These are phyloP conservation scores for Lepidocyrtinus sp. DNA, from an alignment of 2,888 invertebrate genomes.

Conservation along the genomic window DNA sequence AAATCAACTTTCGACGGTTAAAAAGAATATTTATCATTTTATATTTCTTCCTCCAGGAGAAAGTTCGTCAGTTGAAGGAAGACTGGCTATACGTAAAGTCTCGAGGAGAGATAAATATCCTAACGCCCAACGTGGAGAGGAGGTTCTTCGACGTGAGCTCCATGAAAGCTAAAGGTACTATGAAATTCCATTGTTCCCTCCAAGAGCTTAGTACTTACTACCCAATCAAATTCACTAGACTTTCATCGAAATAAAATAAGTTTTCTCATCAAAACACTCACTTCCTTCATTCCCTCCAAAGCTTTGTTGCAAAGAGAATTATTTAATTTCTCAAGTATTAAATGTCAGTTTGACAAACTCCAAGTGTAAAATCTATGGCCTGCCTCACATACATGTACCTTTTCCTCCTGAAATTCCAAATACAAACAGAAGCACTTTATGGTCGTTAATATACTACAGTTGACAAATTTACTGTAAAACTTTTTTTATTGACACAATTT, in stretches of 20 bases:
- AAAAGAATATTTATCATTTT: not conserved
- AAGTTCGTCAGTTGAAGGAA: conserved; percentile 75
- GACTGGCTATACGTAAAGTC: conserved; percentile 75
- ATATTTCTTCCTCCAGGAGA: conserved; percentile 72
- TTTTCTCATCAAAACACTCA: too few relatives aligned
- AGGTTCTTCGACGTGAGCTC: conserved; percentile 64
- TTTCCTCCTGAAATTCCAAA: too few relatives aligned
- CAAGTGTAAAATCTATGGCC: too few relatives aligned
- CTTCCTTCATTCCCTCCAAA: too few relatives aligned
- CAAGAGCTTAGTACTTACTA: too few relatives aligned
- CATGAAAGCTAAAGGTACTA: conserved; percentile 36
- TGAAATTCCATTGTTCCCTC: not conserved
- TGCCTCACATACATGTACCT: too few relatives aligned
- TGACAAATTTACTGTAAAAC: conserved; percentile 42
- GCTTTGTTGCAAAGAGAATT: too few relatives aligned
- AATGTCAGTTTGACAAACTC: too few relatives aligned
- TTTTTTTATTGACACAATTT: conserved; percentile 24
- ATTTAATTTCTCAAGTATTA: too few relatives aligned
- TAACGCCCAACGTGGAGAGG: conserved; percentile 63
- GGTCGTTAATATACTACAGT: conserved; percentile 20
- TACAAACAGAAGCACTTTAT: too few relatives aligned
- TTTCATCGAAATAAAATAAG: not conserved
- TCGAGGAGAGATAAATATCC: conserved; percentile 64
- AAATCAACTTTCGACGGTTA: not conserved
- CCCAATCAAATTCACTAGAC: not conserved